A percentile compares a stretch with the other conserved stretches of the same genome.
phyloP scores from a whole-genome alignment of 2,113 vertebrate species.

The Tympanuchus pallidicinctus region DNA sequence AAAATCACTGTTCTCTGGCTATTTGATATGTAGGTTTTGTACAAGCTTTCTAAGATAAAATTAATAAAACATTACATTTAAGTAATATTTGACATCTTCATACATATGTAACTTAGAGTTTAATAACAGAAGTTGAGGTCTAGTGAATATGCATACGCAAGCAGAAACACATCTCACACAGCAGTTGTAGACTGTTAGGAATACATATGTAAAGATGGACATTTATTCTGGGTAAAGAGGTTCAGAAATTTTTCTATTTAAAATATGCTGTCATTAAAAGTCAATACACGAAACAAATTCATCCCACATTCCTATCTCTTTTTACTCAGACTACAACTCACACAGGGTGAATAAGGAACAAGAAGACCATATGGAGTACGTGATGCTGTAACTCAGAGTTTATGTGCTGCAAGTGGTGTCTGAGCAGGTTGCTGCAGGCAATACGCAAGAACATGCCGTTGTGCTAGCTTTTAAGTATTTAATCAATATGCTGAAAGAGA shows the following conservation, averaged over 20 bases:
- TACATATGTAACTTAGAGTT: neutral
- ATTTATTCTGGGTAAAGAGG: neutral
- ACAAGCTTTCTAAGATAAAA: neutral
- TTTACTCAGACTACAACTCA: constrained; percentile 22
- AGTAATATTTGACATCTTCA: neutral
- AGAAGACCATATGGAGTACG: constrained; percentile 50
- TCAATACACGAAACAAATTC: neutral
- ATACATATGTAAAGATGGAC: neutral
- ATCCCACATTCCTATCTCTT: neutral
- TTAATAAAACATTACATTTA: neutral
- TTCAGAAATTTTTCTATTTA: neutral
- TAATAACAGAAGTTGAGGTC: neutral
- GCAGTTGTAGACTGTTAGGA: neutral
- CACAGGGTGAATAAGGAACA: constrained; percentile 36
- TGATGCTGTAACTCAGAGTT: constrained; percentile 25
- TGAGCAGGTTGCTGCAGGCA: constrained; percentile 60
- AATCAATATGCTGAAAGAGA: constrained; percentile 60
- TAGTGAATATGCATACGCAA: neutral
- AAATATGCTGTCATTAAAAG: neutral
- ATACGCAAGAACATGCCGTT: constrained; percentile 36
- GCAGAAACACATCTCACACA: neutral
- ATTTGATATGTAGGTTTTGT: neutral
- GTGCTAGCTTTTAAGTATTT: constrained; percentile 59
- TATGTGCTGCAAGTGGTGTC: constrained; percentile 38
- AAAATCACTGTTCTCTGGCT: neutral